Evolutionary conservation across 2,113 vertebrate genomes (phyloP).

Genomic region (Holacanthus passer): DNA sequence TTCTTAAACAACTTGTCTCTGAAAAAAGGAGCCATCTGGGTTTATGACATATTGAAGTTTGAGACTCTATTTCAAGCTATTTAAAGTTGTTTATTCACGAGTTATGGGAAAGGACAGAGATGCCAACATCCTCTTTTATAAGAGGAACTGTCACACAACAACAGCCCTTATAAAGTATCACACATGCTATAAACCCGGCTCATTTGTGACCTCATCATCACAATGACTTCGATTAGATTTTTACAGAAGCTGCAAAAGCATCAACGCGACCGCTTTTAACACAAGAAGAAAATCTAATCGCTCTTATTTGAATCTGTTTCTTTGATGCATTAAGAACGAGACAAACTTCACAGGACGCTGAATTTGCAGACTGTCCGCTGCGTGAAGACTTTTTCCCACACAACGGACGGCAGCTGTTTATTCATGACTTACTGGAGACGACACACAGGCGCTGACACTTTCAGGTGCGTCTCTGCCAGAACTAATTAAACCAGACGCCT

Average conservation of each 20-base stretch:
- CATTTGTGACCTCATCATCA: neutral
- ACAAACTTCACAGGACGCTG: neutral
- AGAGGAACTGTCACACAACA: neutral
- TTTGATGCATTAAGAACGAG: neutral
- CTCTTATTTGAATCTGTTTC: neutral
- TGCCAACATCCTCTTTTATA: neutral
- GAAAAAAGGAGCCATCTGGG: too few relatives aligned
- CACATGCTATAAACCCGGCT: neutral
- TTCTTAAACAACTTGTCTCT: too few relatives aligned
- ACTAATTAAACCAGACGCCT: slow-evolving; percentile 46
- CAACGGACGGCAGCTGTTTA: slow-evolving; percentile 38
- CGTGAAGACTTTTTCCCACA: neutral
- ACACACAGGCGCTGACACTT: neutral
- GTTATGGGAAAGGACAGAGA: neutral
- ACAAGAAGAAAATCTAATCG: neutral
- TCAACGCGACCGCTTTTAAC: neutral
- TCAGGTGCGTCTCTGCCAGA: slow-evolving; percentile 36
- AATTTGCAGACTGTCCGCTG: too few relatives aligned
- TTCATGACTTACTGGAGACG: slow-evolving; percentile 36
- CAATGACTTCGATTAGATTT: neutral
- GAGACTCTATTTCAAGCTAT: too few relatives aligned
- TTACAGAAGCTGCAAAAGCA: neutral
- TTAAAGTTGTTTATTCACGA: neutral
- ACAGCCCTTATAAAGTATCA: neutral
- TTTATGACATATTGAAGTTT: too few relatives aligned